Evolutionary conservation across 92 coral and sea anemone species (phyloP), one percentile per base, ranked within the genome.

Genomic region (Phenganax stokvisi): DNA sequence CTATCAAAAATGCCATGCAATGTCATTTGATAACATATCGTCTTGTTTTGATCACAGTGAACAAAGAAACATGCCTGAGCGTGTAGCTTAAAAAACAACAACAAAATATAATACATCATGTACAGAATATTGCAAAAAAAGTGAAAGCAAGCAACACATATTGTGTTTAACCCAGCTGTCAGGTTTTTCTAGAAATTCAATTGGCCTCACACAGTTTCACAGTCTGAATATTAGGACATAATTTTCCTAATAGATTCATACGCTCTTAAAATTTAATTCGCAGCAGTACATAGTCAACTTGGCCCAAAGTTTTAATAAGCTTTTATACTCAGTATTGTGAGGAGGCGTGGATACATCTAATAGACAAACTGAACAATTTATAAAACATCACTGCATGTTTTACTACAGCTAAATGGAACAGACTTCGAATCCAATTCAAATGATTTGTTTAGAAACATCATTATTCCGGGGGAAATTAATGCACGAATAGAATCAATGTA

Each of bases 141-240:
- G 6, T 61, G 17, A 15, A 15, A 61, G 25, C 28, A 61, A 25
- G 67, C 67, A 61, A 61, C 27, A 13, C 13, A 61, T 5, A 5
- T 5, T 61, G 47, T 37, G 47, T 37, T 37, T 37, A 37, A 9
- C 29, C 47, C 73, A 68, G 73, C 73, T 68, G 73, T 68, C 73
- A 68, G 73, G 73, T 68, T 68, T 64, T 68, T 68, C 73, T 9
- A 30, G 73, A 68, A 68, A 68, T 68, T 53, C 12, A 68, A 10
- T 68, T 29, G 53, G 73, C 54, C 73, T 68, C 73, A 68, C 16
- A 68, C 13, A 53, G 54, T 37, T 68, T 68, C 73, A 68, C 73
- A 68, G n/a, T 53, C 73, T 6, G 53, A 68, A 20, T 68, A 37
- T 68, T 61, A 10, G 47, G 29, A 52, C 47, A 68, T 53, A 68